Percentiles rank a stretch among this genome's conserved stretches.
These are phyloP conservation scores for Gallinago undulata DNA, from an alignment of 2,113 vertebrate species.

Conservation along the genomic window DNA sequence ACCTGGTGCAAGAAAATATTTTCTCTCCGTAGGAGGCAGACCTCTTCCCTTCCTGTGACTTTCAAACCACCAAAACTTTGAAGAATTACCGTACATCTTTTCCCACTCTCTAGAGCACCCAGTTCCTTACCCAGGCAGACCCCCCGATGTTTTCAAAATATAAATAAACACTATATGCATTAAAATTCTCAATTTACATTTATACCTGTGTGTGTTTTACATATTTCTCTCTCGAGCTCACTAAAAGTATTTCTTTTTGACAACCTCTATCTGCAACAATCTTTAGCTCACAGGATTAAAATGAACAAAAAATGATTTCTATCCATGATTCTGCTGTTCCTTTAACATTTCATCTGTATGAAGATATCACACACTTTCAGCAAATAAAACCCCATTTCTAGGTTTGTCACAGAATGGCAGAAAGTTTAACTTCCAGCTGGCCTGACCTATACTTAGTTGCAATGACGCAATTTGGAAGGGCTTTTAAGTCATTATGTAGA, in stretches of 20 bases:
- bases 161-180: conserved; percentile 26
- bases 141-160: not conserved
- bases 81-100: conserved; percentile 41
- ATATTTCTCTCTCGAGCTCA: not conserved
- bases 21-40: conserved; percentile 15
- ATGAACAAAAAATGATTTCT: not conserved
- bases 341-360: not conserved
- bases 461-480: not conserved
- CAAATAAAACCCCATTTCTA: not conserved
- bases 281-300: not conserved
- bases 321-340: not conserved
- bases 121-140: conserved; percentile 30
- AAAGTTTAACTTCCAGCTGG: not conserved
- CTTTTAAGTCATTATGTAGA: not conserved
- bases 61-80: conserved; percentile 41
- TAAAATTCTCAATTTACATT: not conserved
- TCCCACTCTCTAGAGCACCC: conserved; percentile 16
- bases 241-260: not conserved
- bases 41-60: conserved; percentile 57
- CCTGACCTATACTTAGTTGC: not conserved
- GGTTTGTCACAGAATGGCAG: not conserved
- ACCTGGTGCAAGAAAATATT: conserved; percentile 69
- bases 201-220: conserved; percentile 3
- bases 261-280: not conserved
- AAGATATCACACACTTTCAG: not conserved